phyloP scores from a whole-genome alignment of 2,113 vertebrate species.

The Pipra filicauda region DNA sequence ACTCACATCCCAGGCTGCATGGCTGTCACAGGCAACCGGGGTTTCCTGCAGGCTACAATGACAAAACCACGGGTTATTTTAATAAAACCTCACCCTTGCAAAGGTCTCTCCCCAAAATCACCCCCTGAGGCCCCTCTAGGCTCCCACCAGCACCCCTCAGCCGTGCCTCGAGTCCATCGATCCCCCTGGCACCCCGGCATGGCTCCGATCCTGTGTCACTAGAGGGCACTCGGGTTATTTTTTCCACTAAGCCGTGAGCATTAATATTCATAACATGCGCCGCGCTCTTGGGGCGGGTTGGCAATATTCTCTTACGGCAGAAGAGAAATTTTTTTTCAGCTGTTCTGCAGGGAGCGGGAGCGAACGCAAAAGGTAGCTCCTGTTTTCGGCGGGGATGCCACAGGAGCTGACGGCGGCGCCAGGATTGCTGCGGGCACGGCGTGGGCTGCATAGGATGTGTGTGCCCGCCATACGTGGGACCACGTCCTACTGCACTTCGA shows the following conservation, averaged over 20 bases:
- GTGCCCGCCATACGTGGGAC: accelerated
- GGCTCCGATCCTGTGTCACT: not conserved
- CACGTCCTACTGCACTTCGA: not conserved
- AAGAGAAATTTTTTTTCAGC: not conserved
- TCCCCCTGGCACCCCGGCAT: not conserved
- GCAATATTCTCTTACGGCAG: not conserved
- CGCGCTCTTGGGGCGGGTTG: not conserved
- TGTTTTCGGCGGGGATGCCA: not conserved
- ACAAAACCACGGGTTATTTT: not conserved
- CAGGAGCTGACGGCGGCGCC: not conserved
- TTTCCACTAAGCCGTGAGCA: not conserved
- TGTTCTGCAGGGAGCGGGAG: not conserved
- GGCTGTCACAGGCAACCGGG: accelerated
- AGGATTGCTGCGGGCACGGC: accelerated
- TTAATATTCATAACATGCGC: conserved; percentile 7
- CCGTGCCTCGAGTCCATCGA: accelerated
- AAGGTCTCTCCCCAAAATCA: not conserved
- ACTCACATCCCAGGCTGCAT: not conserved
- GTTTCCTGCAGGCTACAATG: not conserved
- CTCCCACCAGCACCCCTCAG: not conserved
- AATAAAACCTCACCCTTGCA: not conserved
- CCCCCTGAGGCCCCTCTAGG: not conserved
- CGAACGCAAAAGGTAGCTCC: not conserved
- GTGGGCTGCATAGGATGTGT: not conserved
- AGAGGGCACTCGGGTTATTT: conserved; percentile 65